phyloP scores from a whole-genome alignment of 2,113 vertebrate genomes.

The Phyllostomus hastatus region DNA sequence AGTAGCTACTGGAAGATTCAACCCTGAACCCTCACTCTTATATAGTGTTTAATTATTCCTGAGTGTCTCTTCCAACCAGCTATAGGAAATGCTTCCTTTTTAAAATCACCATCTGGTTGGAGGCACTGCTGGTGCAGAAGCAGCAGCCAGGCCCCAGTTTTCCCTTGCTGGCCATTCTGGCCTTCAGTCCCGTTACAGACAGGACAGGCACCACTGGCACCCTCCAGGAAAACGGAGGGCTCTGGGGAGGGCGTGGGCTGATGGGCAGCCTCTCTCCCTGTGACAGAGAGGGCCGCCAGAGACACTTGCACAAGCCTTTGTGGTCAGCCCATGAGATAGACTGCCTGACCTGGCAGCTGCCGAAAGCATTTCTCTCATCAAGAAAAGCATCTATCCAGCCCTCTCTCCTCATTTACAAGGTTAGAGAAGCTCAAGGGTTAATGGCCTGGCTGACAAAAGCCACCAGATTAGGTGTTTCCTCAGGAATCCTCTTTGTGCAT shows the following conservation, averaged over 20 bases:
- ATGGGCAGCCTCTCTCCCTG: background rate
- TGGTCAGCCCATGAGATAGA: background rate
- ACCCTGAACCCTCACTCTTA: background rate
- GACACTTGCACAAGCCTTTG: background rate
- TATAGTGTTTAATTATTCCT: background rate
- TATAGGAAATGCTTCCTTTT: background rate
- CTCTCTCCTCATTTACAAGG: background rate
- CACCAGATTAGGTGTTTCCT: background rate
- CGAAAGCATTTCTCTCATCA: background rate
- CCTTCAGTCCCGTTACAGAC: rapidly evolving
- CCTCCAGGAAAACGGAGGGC: background rate
- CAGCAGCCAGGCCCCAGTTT: rapidly evolving
- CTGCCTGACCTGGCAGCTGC: background rate
- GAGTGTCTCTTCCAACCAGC: background rate
- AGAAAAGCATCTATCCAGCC: background rate
- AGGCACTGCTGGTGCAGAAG: background rate
- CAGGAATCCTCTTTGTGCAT: conserved; percentile 11
- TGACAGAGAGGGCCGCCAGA: background rate
- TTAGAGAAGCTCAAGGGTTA: background rate
- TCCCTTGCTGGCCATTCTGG: rapidly evolving
- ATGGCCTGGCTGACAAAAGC: background rate
- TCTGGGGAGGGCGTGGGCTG: too few species aligned
- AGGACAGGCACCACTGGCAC: too few species aligned
- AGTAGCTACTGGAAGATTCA: background rate
- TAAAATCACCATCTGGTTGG: background rate